Conservation (phyloP, 2,888 invertebrate genomes). For the Catocala fraxini region DNA sequence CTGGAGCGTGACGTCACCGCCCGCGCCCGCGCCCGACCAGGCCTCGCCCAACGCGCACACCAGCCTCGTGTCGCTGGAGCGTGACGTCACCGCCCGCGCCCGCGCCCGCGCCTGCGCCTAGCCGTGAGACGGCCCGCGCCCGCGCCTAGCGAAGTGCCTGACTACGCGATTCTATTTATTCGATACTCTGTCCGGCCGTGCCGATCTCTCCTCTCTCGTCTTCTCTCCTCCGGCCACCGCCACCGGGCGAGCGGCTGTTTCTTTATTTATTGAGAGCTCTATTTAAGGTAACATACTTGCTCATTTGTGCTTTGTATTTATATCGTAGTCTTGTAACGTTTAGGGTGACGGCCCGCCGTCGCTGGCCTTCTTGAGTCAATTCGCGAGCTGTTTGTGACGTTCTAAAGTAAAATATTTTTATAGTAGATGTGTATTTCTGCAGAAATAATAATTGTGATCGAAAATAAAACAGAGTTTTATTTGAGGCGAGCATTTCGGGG, state of each 20-base stretch:
- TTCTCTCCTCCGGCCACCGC: constrained; percentile 40
- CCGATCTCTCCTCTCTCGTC: constrained; percentile 41
- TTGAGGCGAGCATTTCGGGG: constrained; percentile 84
- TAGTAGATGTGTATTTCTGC: constrained; percentile 78
- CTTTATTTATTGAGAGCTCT: constrained; percentile 69
- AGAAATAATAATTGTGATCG: constrained; percentile 83
- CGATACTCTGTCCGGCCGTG: constrained; percentile 33
- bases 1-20: constrained; percentile 85
- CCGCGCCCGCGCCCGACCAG: constrained; percentile 44
- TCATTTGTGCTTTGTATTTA: constrained; percentile 83
- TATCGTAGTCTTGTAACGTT: constrained; percentile 63
- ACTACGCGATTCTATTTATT: constrained; percentile 46
- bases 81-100: constrained; percentile 29
- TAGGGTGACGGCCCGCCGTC: constrained; percentile 55
- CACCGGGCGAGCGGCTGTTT: constrained; percentile 51
- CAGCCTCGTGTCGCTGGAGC: constrained; percentile 94
- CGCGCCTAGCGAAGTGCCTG: constrained; percentile 61
- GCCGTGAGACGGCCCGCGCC: constrained; percentile 51
- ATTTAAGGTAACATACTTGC: constrained; percentile 73
- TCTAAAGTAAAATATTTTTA: constrained; percentile 80
- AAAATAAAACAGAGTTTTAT: constrained; percentile 87
- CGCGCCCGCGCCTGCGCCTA: constrained; percentile 29
- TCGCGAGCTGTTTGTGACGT: constrained; percentile 73
- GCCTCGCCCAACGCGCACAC: constrained; percentile 92
- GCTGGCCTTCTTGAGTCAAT: constrained; percentile 78